These are phyloP conservation scores for Nicator chloris DNA, from an alignment of 2,113 vertebrate species.

Conservation along the genomic window DNA sequence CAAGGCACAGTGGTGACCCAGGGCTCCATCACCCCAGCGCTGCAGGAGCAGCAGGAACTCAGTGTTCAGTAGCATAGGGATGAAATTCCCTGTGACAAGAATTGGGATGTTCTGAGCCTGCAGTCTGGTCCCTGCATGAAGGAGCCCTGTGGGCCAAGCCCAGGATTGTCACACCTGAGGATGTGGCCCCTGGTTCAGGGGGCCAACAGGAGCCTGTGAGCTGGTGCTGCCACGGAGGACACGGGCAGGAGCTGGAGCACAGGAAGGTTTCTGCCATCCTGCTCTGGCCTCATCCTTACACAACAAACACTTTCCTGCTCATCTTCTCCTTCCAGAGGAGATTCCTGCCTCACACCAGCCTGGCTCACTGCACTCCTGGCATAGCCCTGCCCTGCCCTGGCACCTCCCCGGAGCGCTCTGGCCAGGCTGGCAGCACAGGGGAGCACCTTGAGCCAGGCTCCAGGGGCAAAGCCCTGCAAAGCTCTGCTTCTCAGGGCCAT, in stretches of 20 bases:
- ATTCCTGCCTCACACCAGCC: neutral
- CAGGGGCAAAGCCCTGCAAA: neutral
- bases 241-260: neutral
- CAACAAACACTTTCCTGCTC: neutral
- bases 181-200: no score
- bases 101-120: neutral
- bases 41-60: neutral
- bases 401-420: neutral
- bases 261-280: neutral
- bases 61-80: rapidly evolving
- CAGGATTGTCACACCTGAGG: neutral
- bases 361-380: neutral
- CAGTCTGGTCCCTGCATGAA: neutral
- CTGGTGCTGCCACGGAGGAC: rapidly evolving
- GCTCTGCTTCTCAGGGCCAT: neutral
- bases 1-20: neutral
- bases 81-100: neutral
- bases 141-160: neutral
- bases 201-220: rapidly evolving
- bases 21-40: rapidly evolving
- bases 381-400: neutral
- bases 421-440: neutral
- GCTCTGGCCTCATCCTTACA: neutral
- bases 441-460: neutral
- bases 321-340: neutral